Base-by-base conservation (phyloP, 2,888 invertebrate genomes). In the Cheilosia impressa region DNA sequence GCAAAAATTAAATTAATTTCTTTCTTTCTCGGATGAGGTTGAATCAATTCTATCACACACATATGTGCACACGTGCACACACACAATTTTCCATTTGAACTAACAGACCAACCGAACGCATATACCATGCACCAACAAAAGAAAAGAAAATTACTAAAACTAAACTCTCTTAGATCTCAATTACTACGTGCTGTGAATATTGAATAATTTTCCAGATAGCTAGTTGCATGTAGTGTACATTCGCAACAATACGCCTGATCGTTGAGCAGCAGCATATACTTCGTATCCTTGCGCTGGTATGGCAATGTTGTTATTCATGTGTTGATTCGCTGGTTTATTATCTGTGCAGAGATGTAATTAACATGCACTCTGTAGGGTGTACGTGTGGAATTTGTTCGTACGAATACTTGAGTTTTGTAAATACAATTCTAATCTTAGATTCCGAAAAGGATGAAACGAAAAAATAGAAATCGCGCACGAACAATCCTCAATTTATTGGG, bases 151-250 rank as follows among this genome's bases (percentile, higher is more conserved):
- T 71, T n/a, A 53, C 63, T 52, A 72, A 77, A 77, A 82, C 78
- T 62, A 68, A 83, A 78, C 78, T 72, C 83, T 83, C 78, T 78
- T 83, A 83, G 78, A 83, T 78, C 78, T 83, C 83, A 78, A 83
- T 83, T 83, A 83, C 73, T 73, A 83, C 78, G 83, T 83, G 83
- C 52, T 73, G 45, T 78, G 78, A 78, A 78, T 78, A 78, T 72
- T 73, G 62, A 83, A 83, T 68, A 62, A 43, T 73, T 78, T 78
- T 73, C 82, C 22, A 82, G 45, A 19, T 38, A 41, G 19, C 38
- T 58, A 38, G 34, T 9, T 58, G 82, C 71, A 77, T 47, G 13
- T 77, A 50, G n/a, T 45, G 38, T 15, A 24, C 52, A 24, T 38
- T 38, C 13, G 52, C 52, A 24, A 13, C 52, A 9, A 22, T 22